Conservation (phyloP, 2,888 invertebrate species). For the Melitaea athalia region DNA sequence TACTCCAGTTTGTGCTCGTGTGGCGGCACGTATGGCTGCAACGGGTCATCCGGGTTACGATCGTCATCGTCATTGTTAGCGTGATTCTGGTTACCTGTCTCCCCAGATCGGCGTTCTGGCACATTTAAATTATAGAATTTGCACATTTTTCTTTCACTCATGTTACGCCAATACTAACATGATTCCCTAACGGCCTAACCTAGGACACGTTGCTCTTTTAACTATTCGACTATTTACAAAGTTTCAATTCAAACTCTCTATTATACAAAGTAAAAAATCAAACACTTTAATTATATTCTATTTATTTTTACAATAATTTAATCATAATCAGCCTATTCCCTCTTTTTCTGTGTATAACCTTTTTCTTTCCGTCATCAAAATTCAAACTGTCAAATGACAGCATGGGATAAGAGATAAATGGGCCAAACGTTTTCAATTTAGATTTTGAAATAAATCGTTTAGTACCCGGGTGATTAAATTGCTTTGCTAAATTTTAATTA, state of each 20-base stretch:
- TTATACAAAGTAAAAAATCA: constrained; percentile 29
- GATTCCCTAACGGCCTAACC: constrained; percentile 81
- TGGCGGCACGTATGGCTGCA: constrained; percentile 84
- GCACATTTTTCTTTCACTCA: constrained; percentile 82
- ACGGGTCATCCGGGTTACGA: constrained; percentile 63
- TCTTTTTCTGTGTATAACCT: constrained; percentile 79
- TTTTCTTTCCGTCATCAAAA: constrained; percentile 82
- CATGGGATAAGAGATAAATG: constrained; percentile 51
- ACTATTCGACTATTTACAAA: constrained; percentile 59
- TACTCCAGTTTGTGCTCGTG: constrained; percentile 96
- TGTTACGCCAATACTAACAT: constrained; percentile 80
- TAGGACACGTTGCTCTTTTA: constrained; percentile 77
- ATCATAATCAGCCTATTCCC: constrained; percentile 72
- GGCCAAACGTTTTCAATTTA: constrained; percentile 17
- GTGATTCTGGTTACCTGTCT: constrained; percentile 63
- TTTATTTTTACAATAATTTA: constrained; percentile 55
- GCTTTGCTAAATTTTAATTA: background rate
- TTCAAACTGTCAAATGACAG: constrained; percentile 79
- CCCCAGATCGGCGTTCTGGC: constrained; percentile 77
- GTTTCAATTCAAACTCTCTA: constrained; percentile 27
- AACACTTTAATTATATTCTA: constrained; percentile 35
- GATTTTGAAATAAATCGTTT: background rate
- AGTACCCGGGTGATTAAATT: background rate
- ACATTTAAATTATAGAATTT: constrained; percentile 82
- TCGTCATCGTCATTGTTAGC: constrained; percentile 64